phyloP scores from a whole-genome alignment of 2,888 invertebrate genomes.

The Ormyrus pomaceus region DNA sequence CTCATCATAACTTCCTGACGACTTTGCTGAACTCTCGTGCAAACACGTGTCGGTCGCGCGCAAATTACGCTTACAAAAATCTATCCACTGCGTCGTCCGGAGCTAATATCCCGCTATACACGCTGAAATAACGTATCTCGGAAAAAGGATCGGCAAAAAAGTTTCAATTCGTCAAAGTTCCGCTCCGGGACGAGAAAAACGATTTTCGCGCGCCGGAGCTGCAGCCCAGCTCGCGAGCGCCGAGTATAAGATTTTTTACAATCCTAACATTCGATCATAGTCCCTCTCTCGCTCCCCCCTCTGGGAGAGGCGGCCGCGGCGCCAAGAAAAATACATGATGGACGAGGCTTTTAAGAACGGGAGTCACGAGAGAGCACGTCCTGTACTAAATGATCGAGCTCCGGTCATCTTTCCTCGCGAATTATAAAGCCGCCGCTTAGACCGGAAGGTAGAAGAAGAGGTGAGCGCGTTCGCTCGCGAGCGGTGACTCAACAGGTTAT shows the following conservation, averaged over 20 bases:
- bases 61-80: too few relatives aligned
- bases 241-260: not conserved
- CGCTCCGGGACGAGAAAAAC: not conserved
- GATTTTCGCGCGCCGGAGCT: not conserved
- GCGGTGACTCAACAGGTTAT: constrained; percentile 66
- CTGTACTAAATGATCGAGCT: constrained; percentile 44
- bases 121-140: too few relatives aligned
- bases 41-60: too few relatives aligned
- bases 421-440: not conserved
- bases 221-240: too few relatives aligned
- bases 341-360: constrained; percentile 43
- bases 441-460: not conserved
- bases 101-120: too few relatives aligned
- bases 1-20: too few relatives aligned
- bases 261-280: constrained; percentile 41
- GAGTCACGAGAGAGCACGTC: constrained; percentile 10
- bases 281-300: not conserved
- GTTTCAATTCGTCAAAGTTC: too few relatives aligned
- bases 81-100: too few relatives aligned
- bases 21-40: too few relatives aligned
- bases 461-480: not conserved
- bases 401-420: constrained; percentile 36
- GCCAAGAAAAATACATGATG: constrained; percentile 37
- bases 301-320: not conserved
- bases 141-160: too few relatives aligned